phyloP scores from a whole-genome alignment of 2,888 invertebrate species.

The Plutella xylostella region DNA sequence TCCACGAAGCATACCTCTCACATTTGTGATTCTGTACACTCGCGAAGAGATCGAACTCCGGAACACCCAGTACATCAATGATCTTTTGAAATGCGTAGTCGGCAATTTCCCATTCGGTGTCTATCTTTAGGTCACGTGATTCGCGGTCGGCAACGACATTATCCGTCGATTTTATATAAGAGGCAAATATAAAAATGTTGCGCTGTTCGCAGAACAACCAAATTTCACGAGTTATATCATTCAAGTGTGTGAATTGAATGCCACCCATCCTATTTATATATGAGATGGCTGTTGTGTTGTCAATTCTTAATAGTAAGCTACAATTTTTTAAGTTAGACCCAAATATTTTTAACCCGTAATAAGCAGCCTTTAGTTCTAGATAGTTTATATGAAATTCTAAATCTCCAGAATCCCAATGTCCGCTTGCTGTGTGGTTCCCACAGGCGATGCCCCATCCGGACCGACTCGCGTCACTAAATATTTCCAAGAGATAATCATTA shows the following conservation, averaged over 20 bases:
- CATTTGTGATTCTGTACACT: slow-evolving; percentile 6
- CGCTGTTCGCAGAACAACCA: slow-evolving; percentile 17
- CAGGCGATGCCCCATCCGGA: no score
- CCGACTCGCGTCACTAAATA: no score
- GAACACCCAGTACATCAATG: no score
- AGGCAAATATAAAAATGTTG: slow-evolving; percentile 14
- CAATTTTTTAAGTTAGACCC: background rate
- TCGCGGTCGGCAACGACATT: slow-evolving; percentile 12
- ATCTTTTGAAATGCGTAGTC: no score
- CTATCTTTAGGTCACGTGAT: slow-evolving; percentile 9
- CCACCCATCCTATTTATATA: no score
- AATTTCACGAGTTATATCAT: background rate
- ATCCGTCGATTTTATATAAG: slow-evolving; percentile 13
- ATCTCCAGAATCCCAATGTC: no score
- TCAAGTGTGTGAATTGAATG: no score
- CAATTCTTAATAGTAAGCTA: background rate
- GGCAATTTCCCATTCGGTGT: no score
- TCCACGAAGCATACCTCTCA: slow-evolving; percentile 5
- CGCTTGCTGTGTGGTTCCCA: no score
- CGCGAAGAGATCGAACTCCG: slow-evolving; percentile 7
- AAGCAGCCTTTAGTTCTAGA: background rate
- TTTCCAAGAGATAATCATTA: no score
- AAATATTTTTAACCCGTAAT: background rate
- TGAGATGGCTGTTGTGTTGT: background rate
- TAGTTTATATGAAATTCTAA: background rate